Conservation (phyloP, 2,797 vertebrate genomes). For the Fistularia tabacaria region DNA sequence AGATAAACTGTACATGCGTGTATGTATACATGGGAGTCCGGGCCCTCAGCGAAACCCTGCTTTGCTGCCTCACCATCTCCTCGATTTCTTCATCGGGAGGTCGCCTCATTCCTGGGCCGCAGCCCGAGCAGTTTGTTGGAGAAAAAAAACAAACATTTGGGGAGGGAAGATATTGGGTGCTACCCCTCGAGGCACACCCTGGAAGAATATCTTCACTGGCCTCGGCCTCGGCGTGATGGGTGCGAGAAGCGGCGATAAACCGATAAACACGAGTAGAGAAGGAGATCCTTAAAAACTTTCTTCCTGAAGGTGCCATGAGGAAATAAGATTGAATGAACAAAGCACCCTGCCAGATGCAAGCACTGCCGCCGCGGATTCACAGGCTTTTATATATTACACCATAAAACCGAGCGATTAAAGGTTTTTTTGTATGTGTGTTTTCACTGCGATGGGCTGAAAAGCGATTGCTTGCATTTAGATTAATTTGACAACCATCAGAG, state of each 20-base stretch:
- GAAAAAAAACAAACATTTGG: neutral
- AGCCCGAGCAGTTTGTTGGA: too few species aligned
- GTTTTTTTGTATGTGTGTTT: slow-evolving; percentile 8
- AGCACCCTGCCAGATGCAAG: slow-evolving; percentile 4
- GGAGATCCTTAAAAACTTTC: slow-evolving; percentile 15
- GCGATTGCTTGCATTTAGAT: slow-evolving; percentile 43
- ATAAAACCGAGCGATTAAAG: slow-evolving; percentile 22
- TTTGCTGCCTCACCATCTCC: slow-evolving; percentile 38
- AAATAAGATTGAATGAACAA: slow-evolving; percentile 33
- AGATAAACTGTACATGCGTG: neutral
- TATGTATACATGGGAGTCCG: neutral
- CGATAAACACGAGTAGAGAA: slow-evolving; percentile 10
- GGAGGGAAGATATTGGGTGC: neutral
- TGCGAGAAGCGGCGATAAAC: slow-evolving; percentile 7
- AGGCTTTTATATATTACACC: slow-evolving; percentile 23
- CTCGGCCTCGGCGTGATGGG: neutral
- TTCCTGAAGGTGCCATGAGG: slow-evolving; percentile 18
- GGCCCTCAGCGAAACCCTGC: slow-evolving; percentile 18
- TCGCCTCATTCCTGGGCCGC: slow-evolving; percentile 27
- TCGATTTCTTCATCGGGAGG: slow-evolving; percentile 52
- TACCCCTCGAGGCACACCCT: neutral
- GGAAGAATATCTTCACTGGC: neutral
- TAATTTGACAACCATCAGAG: slow-evolving; percentile 21
- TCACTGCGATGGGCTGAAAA: slow-evolving; percentile 36
- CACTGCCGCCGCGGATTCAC: slow-evolving; percentile 5